These are phyloP conservation scores for Sigmodon hispidus DNA, from an alignment of 2,113 vertebrate species.

Conservation along the genomic window DNA sequence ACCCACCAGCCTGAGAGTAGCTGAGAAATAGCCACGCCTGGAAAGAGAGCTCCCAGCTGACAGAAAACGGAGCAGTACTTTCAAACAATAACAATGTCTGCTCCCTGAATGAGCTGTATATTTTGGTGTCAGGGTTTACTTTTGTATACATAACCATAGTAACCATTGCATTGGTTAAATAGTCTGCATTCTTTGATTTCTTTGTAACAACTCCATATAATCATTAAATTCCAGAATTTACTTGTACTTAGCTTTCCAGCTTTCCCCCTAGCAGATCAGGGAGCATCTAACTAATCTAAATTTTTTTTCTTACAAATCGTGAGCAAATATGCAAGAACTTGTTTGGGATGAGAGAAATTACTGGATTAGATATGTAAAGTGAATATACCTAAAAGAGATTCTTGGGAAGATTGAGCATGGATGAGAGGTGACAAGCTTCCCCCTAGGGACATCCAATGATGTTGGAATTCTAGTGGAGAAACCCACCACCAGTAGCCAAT, in stretches of 20 bases:
- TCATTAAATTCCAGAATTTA: neutral
- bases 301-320: slow-evolving; percentile 4
- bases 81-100: neutral
- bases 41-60: neutral
- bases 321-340: slow-evolving; percentile 9
- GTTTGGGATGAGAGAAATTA: slow-evolving; percentile 4
- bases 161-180: slow-evolving; percentile 24
- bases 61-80: neutral
- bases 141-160: neutral
- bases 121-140: slow-evolving; percentile 7
- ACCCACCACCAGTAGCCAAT: neutral
- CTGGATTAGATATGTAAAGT: neutral
- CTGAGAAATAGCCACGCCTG: neutral
- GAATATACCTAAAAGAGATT: neutral
- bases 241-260: neutral
- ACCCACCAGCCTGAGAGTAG: neutral
- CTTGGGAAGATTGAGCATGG: neutral
- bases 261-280: neutral
- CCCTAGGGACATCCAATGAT: neutral
- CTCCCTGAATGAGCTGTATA: neutral
- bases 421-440: neutral
- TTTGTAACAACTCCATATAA: neutral
- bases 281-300: neutral
- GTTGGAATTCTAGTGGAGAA: slow-evolving; percentile 41
- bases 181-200: neutral